Percentiles rank a stretch among this genome's conserved stretches.
phyloP scores from a whole-genome alignment of 2,113 vertebrate species.

The Sphyrna mokarran region DNA sequence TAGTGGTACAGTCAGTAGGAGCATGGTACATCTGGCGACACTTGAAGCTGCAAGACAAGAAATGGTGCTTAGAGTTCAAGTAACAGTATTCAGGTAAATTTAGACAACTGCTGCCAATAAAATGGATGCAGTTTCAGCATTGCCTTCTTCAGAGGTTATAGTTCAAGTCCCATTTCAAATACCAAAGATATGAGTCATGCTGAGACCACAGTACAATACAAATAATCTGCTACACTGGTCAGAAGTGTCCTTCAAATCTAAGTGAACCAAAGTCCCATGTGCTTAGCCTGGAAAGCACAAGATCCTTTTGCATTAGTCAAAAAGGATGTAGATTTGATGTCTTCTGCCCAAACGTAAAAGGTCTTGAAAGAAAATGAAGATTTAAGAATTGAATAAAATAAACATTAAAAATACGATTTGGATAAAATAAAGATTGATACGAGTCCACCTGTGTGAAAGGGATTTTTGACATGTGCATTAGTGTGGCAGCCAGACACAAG shows the following conservation, averaged over 20 bases:
- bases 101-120: background rate
- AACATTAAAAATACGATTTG: too few relatives aligned
- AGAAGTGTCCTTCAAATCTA: background rate
- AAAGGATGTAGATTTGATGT: background rate
- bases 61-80: background rate
- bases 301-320: background rate
- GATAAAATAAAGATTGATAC: too few relatives aligned
- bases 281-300: too few relatives aligned
- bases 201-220: background rate
- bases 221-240: background rate
- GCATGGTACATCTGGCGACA: constrained; percentile 99
- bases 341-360: background rate
- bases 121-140: background rate
- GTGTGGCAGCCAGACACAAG: too few relatives aligned
- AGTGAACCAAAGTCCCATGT: background rate
- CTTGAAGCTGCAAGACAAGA: constrained; percentile 72
- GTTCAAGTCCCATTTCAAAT: background rate
- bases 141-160: background rate
- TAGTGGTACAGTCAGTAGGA: constrained; percentile 95
- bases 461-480: too few relatives aligned
- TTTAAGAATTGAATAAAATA: too few relatives aligned
- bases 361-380: too few relatives aligned
- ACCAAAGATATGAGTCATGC: background rate
- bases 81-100: background rate
- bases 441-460: too few relatives aligned